Base-by-base conservation (phyloP, 2,113 vertebrate species). In the Malurus alboscapulatus region DNA sequence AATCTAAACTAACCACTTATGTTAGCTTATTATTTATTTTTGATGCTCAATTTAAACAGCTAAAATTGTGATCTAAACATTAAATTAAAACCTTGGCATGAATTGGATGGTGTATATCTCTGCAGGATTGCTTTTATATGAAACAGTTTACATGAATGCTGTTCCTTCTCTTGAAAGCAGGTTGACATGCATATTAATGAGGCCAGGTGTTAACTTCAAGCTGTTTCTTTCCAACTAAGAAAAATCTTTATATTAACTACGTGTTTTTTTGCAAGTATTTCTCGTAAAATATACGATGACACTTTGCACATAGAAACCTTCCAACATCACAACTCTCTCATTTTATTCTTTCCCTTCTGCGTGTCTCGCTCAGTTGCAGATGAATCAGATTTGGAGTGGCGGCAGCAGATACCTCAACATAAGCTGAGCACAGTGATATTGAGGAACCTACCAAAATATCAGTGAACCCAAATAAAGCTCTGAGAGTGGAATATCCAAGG, bases 161-260 rank as follows among this genome's bases (percentile, higher is more conserved):
- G 95, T 97, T 98, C 95, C 97, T 98, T 98, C 94, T 98, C 93
- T 96, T 95, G 92, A 92, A 97, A 98, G 92, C 98, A 98, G 97
- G 96, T 96, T 98, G 97, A 91, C 92, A 96, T 98, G 83, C 95
- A 97, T 98, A 98, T 98, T 98, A 98, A 98, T 98, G 93, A 98
- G 92, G 66, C 94, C 97, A 98, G 97, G 96, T 98, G 97, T 97
- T 97, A 97, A 97, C 91, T 96, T 96, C 96, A 95, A 91, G 92
- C 96, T 97, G 90, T 90, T 97, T 97, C 87, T 95, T 97, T 97
- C 91, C 82, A 95, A 76, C 24, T 71, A 93, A 91, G 38, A 69
- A 96, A 96, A 96, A 94, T 97, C 94, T 95, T 97, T 96, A 96
- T 87, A 94, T 96, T 96, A 93, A 94, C 62, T 95, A 96, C 84